Percentiles rank a stretch among this genome's conserved stretches.
These are phyloP conservation scores for Synanceia verrucosa DNA, from an alignment of 2,797 vertebrate genomes.

Conservation along the genomic window DNA sequence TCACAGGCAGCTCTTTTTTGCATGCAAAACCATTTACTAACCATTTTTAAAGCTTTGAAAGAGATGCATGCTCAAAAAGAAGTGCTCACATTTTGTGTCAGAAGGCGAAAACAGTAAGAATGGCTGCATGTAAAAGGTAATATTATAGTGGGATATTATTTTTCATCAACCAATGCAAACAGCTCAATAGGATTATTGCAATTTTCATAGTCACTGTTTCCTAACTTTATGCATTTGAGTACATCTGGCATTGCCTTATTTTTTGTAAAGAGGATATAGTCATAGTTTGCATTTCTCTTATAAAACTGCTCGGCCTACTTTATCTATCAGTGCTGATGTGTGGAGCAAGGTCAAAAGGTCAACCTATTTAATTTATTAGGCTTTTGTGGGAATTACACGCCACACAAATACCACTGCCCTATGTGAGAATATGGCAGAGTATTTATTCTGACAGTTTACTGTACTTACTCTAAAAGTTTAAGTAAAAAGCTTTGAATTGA, in stretches of 20 bases:
- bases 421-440: not conserved
- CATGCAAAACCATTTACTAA: not conserved
- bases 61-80: not conserved
- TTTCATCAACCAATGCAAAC: not conserved
- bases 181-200: not conserved
- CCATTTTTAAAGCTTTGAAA: too few species aligned
- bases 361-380: not conserved
- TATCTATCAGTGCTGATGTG: not conserved
- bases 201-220: not conserved
- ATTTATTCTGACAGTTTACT: not conserved
- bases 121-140: not conserved
- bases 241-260: not conserved
- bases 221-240: not conserved
- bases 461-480: not conserved
- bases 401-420: not conserved
- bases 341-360: conserved; percentile 10
- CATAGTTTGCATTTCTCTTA: not conserved
- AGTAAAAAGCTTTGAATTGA: not conserved
- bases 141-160: not conserved
- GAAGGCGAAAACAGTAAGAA: not conserved
- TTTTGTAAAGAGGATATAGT: not conserved
- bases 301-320: not conserved
- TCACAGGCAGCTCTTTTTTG: not conserved
- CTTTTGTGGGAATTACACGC: not conserved
- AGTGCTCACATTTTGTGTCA: not conserved